phyloP scores from a whole-genome alignment of 2,113 vertebrate genomes.

The Actenoides lindsayi region DNA sequence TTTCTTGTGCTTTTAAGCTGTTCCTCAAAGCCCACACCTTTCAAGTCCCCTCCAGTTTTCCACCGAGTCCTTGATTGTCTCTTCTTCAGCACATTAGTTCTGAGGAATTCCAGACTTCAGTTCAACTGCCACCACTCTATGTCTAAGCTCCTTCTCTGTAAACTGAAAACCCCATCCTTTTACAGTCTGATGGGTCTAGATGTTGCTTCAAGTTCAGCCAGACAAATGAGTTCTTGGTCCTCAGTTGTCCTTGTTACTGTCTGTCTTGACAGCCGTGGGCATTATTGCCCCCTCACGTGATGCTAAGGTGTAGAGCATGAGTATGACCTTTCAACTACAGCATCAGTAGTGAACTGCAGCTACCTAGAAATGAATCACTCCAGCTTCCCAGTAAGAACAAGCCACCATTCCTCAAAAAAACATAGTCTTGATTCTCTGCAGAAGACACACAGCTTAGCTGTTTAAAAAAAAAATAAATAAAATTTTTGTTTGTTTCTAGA shows the following conservation, averaged over 20 bases:
- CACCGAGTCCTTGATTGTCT: not conserved
- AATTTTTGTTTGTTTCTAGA: not conserved
- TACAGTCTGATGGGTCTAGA: not conserved
- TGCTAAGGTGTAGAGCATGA: rapidly evolving
- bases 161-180: not conserved
- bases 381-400: not conserved
- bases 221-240: not conserved
- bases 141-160: not conserved
- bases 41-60: not conserved
- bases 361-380: not conserved
- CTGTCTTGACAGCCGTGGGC: not conserved
- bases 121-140: not conserved
- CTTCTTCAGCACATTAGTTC: not conserved
- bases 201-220: not conserved
- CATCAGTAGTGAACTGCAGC: not conserved
- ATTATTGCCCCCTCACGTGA: not conserved
- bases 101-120: not conserved
- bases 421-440: not conserved
- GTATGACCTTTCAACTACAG: not conserved
- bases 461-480: not conserved
- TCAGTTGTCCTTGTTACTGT: not conserved
- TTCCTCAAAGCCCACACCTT: not conserved
- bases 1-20: not conserved
- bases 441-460: not conserved
- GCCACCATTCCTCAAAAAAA: not conserved